phyloP scores from a whole-genome alignment of 2,797 vertebrate species.

The Tragopan temminckii region DNA sequence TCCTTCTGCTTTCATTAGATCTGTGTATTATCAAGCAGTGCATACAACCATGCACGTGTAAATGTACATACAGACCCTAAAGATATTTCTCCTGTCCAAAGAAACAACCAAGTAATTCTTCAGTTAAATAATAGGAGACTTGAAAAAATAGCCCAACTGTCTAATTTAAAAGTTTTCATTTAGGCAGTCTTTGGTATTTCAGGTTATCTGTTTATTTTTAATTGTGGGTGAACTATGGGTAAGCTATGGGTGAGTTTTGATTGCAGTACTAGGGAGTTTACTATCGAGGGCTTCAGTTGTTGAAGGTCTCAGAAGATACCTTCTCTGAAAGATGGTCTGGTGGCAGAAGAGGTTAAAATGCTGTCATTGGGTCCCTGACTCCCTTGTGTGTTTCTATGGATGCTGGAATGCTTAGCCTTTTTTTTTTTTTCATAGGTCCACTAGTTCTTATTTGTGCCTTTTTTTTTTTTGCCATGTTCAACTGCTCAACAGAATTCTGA shows the following conservation, averaged over 20 bases:
- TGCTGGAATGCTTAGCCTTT: neutral
- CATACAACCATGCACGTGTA: rapidly evolving
- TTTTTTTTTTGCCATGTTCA: neutral
- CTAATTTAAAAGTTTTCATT: neutral
- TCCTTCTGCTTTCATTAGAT: neutral
- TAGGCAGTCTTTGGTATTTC: neutral
- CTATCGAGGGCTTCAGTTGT: neutral
- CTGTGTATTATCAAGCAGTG: neutral
- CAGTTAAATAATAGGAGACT: neutral
- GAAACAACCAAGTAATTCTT: neutral
- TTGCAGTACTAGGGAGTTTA: neutral
- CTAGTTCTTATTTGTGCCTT: neutral
- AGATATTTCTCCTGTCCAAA: neutral
- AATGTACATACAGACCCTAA: neutral
- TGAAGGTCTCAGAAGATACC: neutral
- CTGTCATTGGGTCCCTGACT: rapidly evolving
- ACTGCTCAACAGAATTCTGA: neutral
- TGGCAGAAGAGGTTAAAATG: neutral
- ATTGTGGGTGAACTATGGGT: neutral
- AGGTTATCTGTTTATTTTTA: neutral
- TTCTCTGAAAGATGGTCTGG: neutral
- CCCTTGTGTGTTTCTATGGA: neutral
- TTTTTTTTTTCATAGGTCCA: neutral
- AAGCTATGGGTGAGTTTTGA: neutral
- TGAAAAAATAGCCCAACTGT: neutral